Evolutionary conservation across 1,140 invertebrate genomes (phyloP), one percentile per base, ranked within the genome.

Genomic region (Papilio glaucus): DNA sequence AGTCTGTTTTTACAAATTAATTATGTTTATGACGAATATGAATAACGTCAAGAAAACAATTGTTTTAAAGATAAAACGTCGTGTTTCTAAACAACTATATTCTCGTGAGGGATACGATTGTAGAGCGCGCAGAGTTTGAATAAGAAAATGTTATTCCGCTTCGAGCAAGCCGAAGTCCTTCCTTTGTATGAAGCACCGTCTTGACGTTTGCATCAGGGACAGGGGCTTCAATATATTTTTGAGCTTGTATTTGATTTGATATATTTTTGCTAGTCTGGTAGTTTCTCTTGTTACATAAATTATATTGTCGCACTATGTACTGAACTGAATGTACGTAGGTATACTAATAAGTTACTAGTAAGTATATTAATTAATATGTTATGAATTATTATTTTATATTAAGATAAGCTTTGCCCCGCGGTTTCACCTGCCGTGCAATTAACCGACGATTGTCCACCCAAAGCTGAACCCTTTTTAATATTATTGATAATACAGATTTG

Each of bases 191-290:
- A 57, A 57, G 49, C 18, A 57, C 12, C 49, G 9, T 45, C 42
- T 45, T 57, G 49, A 57, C 49, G 21, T 57, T 57, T 57, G 49
- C 49, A 57, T 57, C 18, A 21, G 49, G 12, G 49, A 24, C 49
- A 57, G 49, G 18, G 24, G 24, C 24, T 57, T 57, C 24, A 57
- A 57, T 57, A 57, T 57, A 57, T 57, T 57, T 57, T 57, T 10
- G 24, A 57, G 49, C 49, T 57, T 57, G 24, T 57, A 57, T 57
- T 57, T 57, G 49, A 57, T 57, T 9, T 26, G 49, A 57, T 24
- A 24, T 12, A 57, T 57, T 9, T 57, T 57, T 57, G 49, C 10
- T 57, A 21, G 7, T 21, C 21, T 57, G 10, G 10, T 57, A 57
- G 9, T 24, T 26, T 57, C 8, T 24, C 12, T 13, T 53, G 45